Base-by-base conservation (phyloP, 2,797 vertebrate genomes). In the Paratrypauchen microcephalus region DNA sequence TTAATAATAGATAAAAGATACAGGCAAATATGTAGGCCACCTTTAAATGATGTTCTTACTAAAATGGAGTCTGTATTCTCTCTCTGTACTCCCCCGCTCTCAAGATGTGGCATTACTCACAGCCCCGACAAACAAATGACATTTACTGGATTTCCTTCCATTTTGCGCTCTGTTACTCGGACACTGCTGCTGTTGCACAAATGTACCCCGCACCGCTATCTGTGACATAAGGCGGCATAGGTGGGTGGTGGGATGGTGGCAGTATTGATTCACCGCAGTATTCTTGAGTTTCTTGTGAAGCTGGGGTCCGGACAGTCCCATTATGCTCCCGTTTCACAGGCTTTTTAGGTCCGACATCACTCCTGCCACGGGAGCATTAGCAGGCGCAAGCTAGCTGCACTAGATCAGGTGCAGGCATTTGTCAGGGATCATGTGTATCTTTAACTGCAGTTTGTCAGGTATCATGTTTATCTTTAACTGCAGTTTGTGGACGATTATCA, bases 261-360 rank as follows among this genome's bases (percentile, higher is more conserved):
- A 89, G 81, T 94, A 95, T 95, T 93, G 93, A 95, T 95, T 94
- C 85, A 89, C 91, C 84, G 88, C 86, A 86, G 82, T 87, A 92
- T 86, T 90, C 87, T 93, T 90, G 89, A 93, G 90, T 93, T 94
- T 92, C 92, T 90, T 92, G 87, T 84, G 86, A 75, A 85, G 86
- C 86, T 86, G 72, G 75, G 73, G 26, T 82, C 84, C 57, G 74
- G 68, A 62, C 70, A 79, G 83, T 89, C 89, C 80, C 89, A 87
- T 89, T 89, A 89, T 78, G 71, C 78, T 87, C 83, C 83, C 68
- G 83, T 89, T 86, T 89, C 87, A 88, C 74, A 24, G 50, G 71
- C 79, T 80, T 88, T 89, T 88, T 80, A 82, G 79, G 24, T 57
- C 52, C 26, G 81, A 74, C 66, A 78, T 83, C 86, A 85, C 84